Base-by-base conservation (phyloP, 2,113 vertebrate species). In the Etheostoma cragini region DNA sequence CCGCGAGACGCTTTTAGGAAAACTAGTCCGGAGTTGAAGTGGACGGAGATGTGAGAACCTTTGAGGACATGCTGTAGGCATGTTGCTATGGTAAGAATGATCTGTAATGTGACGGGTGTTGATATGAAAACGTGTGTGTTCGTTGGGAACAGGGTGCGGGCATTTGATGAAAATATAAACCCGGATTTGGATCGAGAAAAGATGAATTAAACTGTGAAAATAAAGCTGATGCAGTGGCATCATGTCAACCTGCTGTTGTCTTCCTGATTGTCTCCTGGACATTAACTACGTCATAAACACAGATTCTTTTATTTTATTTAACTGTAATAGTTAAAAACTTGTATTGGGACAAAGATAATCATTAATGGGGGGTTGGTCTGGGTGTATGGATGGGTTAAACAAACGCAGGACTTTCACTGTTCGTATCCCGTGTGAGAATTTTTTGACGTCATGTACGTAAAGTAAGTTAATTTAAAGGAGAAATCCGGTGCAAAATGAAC, bases 141-240 rank as follows among this genome's bases (percentile, higher is more conserved):
- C 83, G 83, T 78, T 53, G 60, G 75, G 72, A 67, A 79, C 57
- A 53, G 76, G 53, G 16, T 47, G 16, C 6, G 8, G 62, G 42
- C 16, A 33, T 70, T 79, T 4, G 68, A 19, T 22, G 21, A 33
- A 71, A 46, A n/a, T 1, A 1, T 7, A 38, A 62, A 35, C n/a
- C 35, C 69, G 47, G 65, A 72, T 54, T 45, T 73, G 75, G 72
- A 63, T 53, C 22, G 47, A 82, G 72, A 76, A 76, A 78, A 64
- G 71, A 82, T 72, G 56, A 30, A 54, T 66, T 88, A 56, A 83
- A 88, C 86, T 88, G 86, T 89, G 87, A 92, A 83, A 92, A 90
- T 91, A 86, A 93, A 90, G 78, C 50, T 21, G 79, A 76, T 77
- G 83, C 84, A n/a, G 61, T 58, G 60, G 53, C 70, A n/a, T 72